Percentiles rank a stretch among this genome's conserved stretches.
These are phyloP conservation scores for Carterocephalus palaemon DNA, from an alignment of 2,888 invertebrate species.

Conservation along the genomic window DNA sequence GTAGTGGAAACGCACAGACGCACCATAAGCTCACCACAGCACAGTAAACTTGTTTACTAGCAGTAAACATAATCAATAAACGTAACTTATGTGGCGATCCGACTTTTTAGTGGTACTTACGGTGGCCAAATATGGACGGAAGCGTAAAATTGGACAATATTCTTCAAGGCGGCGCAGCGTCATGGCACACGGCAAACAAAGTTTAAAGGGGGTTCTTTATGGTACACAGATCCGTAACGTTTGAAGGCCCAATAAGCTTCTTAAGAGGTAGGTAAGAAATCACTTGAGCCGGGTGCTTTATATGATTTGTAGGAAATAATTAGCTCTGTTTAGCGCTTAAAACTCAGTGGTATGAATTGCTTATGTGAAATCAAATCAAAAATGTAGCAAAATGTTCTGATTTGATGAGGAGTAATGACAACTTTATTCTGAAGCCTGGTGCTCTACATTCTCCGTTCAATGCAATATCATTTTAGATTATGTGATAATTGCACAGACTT, in stretches of 20 bases:
- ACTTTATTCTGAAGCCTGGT: too few species aligned
- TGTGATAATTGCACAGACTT: too few species aligned
- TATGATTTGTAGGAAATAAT: too few species aligned
- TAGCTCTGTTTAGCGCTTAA: too few species aligned
- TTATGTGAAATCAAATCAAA: too few species aligned
- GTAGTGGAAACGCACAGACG: slow-evolving; percentile 47
- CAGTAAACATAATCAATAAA: slow-evolving; percentile 73
- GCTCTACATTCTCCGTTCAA: too few species aligned
- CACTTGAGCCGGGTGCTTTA: too few species aligned
- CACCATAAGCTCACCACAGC: slow-evolving; percentile 49
- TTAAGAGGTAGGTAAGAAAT: slow-evolving; percentile 1
- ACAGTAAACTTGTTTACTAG: slow-evolving; percentile 66
- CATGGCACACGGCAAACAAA: slow-evolving; percentile 21
- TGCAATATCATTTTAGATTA: too few species aligned
- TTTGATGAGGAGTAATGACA: too few species aligned
- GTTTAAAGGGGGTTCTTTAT: slow-evolving; percentile 16
- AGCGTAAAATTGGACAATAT: slow-evolving; percentile 42
- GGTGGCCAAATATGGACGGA: slow-evolving; percentile 49
- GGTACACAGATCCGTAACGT: slow-evolving; percentile 10
- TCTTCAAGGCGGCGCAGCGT: slow-evolving; percentile 20
- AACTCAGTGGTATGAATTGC: too few species aligned
- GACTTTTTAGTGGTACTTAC: slow-evolving; percentile 59
- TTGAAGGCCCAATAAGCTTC: slow-evolving; percentile 13
- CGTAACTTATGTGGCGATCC: slow-evolving; percentile 59
- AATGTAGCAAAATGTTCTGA: too few species aligned